phyloP scores from a whole-genome alignment of 2,888 invertebrate species.

The Colostygia pectinataria region DNA sequence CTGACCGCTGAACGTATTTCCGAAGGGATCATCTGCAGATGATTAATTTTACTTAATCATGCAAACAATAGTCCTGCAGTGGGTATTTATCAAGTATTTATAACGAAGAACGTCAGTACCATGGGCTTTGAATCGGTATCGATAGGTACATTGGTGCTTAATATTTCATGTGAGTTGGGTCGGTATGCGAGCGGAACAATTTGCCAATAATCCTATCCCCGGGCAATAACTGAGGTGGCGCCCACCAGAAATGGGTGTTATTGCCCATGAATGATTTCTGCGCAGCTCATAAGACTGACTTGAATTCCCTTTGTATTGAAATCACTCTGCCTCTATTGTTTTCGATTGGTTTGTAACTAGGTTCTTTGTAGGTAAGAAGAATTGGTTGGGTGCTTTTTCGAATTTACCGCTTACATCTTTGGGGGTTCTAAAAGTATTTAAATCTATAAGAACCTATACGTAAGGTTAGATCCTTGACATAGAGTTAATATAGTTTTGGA shows the following conservation, averaged over 20 bases:
- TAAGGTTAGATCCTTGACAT: too few relatives aligned
- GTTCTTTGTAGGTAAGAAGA: too few relatives aligned
- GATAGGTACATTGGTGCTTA: slow-evolving; percentile 58
- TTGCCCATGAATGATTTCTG: slow-evolving; percentile 74
- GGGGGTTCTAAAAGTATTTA: too few relatives aligned
- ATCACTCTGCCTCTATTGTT: slow-evolving; percentile 33
- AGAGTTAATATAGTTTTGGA: too few relatives aligned
- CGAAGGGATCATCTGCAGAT: slow-evolving; percentile 30
- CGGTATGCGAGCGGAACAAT: slow-evolving; percentile 78
- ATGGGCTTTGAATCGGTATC: slow-evolving; percentile 27
- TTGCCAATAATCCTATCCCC: slow-evolving; percentile 79
- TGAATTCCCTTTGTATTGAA: slow-evolving; percentile 53
- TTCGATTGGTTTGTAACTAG: slow-evolving; percentile 24
- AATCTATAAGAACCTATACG: too few relatives aligned
- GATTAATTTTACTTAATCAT: slow-evolving; percentile 34
- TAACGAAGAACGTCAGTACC: slow-evolving; percentile 31
- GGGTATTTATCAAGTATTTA: slow-evolving; percentile 38
- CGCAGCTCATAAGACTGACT: slow-evolving; percentile 55
- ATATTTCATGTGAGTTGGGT: slow-evolving; percentile 72
- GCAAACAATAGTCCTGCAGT: slow-evolving; percentile 31
- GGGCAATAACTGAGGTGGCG: slow-evolving; percentile 74
- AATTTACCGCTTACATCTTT: too few relatives aligned
- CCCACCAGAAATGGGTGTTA: slow-evolving; percentile 72
- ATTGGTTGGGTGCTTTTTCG: too few relatives aligned
- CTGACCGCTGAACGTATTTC: slow-evolving; percentile 14